phyloP scores from a whole-genome alignment of 1,140 invertebrate species.

The Drosophila asahinai region DNA sequence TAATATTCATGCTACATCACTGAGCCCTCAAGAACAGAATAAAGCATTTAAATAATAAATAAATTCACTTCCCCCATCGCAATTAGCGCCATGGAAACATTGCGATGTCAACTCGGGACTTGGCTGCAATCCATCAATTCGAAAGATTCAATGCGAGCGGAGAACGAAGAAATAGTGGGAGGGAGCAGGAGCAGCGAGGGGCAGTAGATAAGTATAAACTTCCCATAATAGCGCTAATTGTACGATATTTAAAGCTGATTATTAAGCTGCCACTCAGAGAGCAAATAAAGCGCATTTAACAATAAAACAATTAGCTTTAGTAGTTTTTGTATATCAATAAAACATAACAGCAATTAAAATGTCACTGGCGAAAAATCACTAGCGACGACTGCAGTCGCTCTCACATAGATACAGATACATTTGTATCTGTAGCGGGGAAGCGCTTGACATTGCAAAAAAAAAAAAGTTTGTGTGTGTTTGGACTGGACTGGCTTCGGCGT shows the following conservation, averaged over 20 bases:
- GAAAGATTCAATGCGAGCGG: slow-evolving; percentile 32
- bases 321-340: slow-evolving; percentile 82
- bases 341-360: slow-evolving; percentile 83
- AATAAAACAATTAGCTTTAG: slow-evolving; percentile 82
- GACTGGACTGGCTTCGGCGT: slow-evolving; percentile 25
- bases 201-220: slow-evolving; percentile 41
- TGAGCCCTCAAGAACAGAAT: slow-evolving; percentile 10
- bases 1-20: not conserved
- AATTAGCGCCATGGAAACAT: slow-evolving; percentile 38
- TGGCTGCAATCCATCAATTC: slow-evolving; percentile 42
- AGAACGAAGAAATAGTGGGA: slow-evolving; percentile 17
- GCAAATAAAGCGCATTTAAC: slow-evolving; percentile 76
- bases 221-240: slow-evolving; percentile 76
- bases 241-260: slow-evolving; percentile 79
- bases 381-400: slow-evolving; percentile 25
- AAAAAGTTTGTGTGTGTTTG: slow-evolving; percentile 31
- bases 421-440: slow-evolving; percentile 31
- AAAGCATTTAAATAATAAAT: slow-evolving; percentile 20
- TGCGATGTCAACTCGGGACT: slow-evolving; percentile 41
- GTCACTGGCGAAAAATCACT: slow-evolving; percentile 78
- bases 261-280: slow-evolving; percentile 77
- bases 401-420: slow-evolving; percentile 19
- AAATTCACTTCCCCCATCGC: slow-evolving; percentile 36
- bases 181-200: not conserved
- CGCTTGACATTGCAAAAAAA: slow-evolving; percentile 70